phyloP scores from a whole-genome alignment of 1,140 invertebrate species.

The Drosophila nebulosa region DNA sequence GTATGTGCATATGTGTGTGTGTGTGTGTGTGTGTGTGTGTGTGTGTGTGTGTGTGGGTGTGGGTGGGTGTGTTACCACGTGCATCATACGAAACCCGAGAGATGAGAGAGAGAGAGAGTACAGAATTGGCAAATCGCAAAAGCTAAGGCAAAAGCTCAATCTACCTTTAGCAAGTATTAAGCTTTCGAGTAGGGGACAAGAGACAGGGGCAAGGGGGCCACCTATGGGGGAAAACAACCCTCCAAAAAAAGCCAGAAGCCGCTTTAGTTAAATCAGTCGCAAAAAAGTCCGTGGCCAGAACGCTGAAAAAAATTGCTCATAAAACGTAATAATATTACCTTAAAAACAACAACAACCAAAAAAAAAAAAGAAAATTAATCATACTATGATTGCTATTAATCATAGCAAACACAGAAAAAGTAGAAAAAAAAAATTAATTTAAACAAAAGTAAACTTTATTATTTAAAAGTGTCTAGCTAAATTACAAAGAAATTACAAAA shows the following conservation, averaged over 20 bases:
- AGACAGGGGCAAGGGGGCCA: not conserved
- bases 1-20: constrained; percentile 36
- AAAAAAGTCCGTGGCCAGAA: constrained; percentile 79
- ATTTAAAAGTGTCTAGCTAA: not conserved
- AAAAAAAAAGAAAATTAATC: constrained; percentile 4
- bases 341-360: constrained; percentile 5
- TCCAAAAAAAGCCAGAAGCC: constrained; percentile 56
- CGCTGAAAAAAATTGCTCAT: constrained; percentile 42
- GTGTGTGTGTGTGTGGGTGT: too few relatives aligned
- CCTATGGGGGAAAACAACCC: constrained; percentile 56
- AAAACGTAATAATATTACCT: constrained; percentile 16
- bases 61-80: constrained; percentile 28
- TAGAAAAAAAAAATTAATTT: not conserved
- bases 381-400: too few relatives aligned
- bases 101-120: not conserved
- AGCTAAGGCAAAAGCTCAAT: constrained; percentile 19
- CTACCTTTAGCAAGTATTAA: not conserved
- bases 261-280: constrained; percentile 74
- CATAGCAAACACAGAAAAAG: too few relatives aligned
- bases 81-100: constrained; percentile 7
- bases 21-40: too few relatives aligned
- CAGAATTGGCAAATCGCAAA: constrained; percentile 14
- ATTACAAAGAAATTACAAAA: too few relatives aligned
- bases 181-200: not conserved
- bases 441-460: not conserved